Percentiles rank a stretch among this genome's conserved stretches.
These are phyloP conservation scores for Fringilla coelebs DNA, from an alignment of 2,797 vertebrate species.

Conservation along the genomic window DNA sequence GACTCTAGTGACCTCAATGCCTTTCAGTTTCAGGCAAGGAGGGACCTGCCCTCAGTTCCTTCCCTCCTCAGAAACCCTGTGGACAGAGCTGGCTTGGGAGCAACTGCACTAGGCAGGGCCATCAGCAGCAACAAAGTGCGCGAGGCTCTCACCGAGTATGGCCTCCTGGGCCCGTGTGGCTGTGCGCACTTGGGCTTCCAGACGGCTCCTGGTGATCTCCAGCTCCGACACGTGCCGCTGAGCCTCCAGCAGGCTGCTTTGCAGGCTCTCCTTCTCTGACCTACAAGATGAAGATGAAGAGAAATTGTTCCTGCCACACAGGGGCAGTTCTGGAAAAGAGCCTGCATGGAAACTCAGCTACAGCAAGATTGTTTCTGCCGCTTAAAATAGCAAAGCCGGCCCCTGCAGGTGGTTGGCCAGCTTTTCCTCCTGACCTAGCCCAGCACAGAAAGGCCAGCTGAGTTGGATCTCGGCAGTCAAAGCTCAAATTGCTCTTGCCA, in stretches of 20 bases:
- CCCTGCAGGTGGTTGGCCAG: too few relatives aligned
- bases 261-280: not conserved
- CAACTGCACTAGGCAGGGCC: too few relatives aligned
- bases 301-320: not conserved
- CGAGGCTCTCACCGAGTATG: too few relatives aligned
- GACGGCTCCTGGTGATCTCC: constrained; percentile 75
- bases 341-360: not conserved
- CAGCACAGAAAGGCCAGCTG: too few relatives aligned
- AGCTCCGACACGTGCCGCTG: constrained; percentile 74
- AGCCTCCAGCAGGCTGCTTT: constrained; percentile 74
- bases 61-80: too few relatives aligned
- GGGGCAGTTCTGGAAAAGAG: not conserved
- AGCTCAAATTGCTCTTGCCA: too few relatives aligned
- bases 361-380: not conserved
- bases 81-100: too few relatives aligned
- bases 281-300: constrained; percentile 21
- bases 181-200: constrained; percentile 71
- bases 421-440: too few relatives aligned
- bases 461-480: too few relatives aligned
- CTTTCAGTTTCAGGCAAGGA: not conserved
- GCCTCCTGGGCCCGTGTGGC: too few relatives aligned
- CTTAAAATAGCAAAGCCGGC: not conserved
- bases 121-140: too few relatives aligned
- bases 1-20: not conserved
- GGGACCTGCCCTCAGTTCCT: too few relatives aligned